phyloP scores from a whole-genome alignment of 2,113 vertebrate genomes.

The Abramis brama region DNA sequence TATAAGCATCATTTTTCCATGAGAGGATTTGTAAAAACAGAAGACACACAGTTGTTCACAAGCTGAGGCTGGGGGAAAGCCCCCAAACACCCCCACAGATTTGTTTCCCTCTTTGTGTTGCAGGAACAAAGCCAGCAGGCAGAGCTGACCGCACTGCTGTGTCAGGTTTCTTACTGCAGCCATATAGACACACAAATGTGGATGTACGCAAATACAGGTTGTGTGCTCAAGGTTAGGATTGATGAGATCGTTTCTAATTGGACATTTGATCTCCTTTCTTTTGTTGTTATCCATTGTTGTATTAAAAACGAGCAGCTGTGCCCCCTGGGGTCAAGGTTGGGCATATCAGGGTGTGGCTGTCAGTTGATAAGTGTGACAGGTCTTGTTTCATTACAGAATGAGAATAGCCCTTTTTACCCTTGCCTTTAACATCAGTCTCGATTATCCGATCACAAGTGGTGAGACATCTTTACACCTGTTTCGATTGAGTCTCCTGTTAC shows the following conservation, averaged over 20 bases:
- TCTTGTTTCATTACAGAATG: neutral
- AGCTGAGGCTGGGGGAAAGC: constrained; percentile 23
- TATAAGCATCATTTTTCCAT: neutral
- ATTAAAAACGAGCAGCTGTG: constrained; percentile 43
- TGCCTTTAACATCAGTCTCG: neutral
- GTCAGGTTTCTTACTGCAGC: constrained; percentile 21
- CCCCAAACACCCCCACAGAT: constrained; percentile 20
- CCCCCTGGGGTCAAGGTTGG: constrained; percentile 47
- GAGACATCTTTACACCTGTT: neutral
- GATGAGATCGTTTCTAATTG: neutral
- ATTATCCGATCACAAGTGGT: neutral
- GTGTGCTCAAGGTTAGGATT: constrained; percentile 13
- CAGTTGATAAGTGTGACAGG: neutral
- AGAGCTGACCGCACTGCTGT: constrained; percentile 25
- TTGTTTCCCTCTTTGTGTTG: constrained; percentile 36
- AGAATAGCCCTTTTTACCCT: neutral
- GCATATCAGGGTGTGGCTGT: neutral
- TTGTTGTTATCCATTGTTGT: constrained; percentile 34
- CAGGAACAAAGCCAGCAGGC: constrained; percentile 19
- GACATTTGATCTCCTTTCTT: constrained; percentile 23
- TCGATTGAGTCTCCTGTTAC: neutral
- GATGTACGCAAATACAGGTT: neutral
- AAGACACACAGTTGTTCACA: constrained; percentile 33
- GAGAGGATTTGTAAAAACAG: neutral
- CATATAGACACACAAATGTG: neutral